Evolutionary conservation across 2,797 vertebrate genomes (phyloP), one percentile per base, ranked within the genome.

Genomic region (Smutsia gigantea): DNA sequence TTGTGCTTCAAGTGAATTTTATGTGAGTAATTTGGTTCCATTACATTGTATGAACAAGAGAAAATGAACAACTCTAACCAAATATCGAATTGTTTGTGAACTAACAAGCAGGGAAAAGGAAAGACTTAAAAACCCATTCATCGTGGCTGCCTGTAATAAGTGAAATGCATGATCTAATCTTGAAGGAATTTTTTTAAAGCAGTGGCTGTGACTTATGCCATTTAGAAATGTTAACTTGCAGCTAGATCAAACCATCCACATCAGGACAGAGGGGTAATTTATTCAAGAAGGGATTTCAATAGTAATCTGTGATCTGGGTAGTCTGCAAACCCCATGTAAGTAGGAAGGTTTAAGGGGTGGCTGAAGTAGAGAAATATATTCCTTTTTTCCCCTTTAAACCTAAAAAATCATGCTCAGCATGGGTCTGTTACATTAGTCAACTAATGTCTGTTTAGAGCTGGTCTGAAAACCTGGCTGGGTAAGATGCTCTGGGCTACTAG

Each of bases 1-100:
- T 63, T 63, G 2, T 90, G 75, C 72, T 96, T 90, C 71, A 90
- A 72, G 25, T 96, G 31, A 83, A 84, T 91, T 96, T 93, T 93
- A 93, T 93, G 23, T 87, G 37, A 69, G 39, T 85, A 86, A 42
- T 84, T 23, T 23, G 31, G 29, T 83, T 96, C 78, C 19, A 4
- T 95, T 86, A 55, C 83, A 39, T 86, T 34, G 31, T 79, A 39
- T 96, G 59, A 74, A 63, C 39, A 79, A 95, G 66, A 93, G 79
- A 63, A 93, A 51, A 77, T 91, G 39, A 87, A 71, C 91, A 68
- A 8, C 19, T 57, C 61, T 86, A 79, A 78, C 18, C 66, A 78
- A 81, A 71, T 75, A 59, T 9, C 31, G 34, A 63, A 81, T 55
- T 42, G 27, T 85, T 81, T 17, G 31, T 81, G 82, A 89, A 69